Conservation (phyloP, 2,113 vertebrate species). For the Nerophis ophidion region DNA sequence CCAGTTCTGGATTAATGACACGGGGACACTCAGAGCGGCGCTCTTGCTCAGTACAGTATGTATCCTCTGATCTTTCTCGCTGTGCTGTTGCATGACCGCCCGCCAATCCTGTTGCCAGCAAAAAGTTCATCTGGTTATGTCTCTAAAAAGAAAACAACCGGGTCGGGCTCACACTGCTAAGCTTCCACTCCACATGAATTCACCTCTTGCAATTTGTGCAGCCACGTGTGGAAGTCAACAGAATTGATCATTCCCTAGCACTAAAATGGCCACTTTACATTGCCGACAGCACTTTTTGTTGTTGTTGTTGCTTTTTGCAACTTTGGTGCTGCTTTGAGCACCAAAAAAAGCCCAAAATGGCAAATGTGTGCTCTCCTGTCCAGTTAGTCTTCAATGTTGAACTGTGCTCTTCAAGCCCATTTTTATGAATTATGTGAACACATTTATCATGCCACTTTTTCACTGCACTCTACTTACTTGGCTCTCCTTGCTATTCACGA, state of each 20-base stretch:
- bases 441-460: background rate
- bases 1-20: conserved; percentile 70
- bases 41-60: conserved; percentile 73
- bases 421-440: background rate
- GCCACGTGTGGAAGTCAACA: background rate
- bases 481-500: background rate
- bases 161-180: conserved; percentile 8
- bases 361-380: conserved; percentile 6
- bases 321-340: conserved; percentile 10
- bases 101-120: conserved; percentile 52
- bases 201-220: background rate
- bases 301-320: background rate
- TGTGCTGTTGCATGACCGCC: conserved; percentile 76
- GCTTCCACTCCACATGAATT: background rate
- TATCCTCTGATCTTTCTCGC: conserved; percentile 72
- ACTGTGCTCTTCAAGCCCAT: background rate
- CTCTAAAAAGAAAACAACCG: background rate
- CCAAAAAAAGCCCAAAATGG: conserved; percentile 6
- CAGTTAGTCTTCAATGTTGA: conserved; percentile 7
- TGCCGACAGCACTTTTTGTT: conserved; percentile 7
- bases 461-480: conserved; percentile 1
- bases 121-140: conserved; percentile 19
- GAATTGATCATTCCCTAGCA: background rate
- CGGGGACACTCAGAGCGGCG: conserved; percentile 65
- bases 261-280: conserved; percentile 7